A percentile compares a stretch with the other conserved stretches of the same genome.
These are phyloP conservation scores for Betta splendens DNA, from an alignment of 2,797 vertebrate species.

Conservation along the genomic window DNA sequence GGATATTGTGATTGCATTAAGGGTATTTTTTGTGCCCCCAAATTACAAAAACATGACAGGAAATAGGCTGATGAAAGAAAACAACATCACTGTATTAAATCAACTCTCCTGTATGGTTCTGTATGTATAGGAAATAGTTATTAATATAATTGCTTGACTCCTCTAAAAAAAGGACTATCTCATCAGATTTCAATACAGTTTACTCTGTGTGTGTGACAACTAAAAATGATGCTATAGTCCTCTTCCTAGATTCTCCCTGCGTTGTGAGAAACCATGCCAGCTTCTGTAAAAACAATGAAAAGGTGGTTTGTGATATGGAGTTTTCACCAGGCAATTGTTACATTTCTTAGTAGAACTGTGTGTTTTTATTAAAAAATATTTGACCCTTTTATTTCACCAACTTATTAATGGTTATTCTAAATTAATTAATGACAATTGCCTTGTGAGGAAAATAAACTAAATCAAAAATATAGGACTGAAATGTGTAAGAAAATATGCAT, in stretches of 20 bases:
- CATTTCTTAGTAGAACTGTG: slow-evolving; percentile 4
- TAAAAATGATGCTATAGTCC: slow-evolving; percentile 48
- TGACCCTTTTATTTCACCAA: neutral
- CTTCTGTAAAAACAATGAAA: neutral
- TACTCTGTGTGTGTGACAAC: neutral
- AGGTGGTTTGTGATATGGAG: slow-evolving; percentile 9
- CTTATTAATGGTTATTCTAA: neutral
- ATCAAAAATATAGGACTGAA: slow-evolving; percentile 37
- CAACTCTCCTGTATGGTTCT: slow-evolving; percentile 23
- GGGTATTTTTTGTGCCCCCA: too few species aligned
- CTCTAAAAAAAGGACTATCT: slow-evolving; percentile 55
- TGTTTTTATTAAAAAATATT: neutral
- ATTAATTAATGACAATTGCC: slow-evolving; percentile 20
- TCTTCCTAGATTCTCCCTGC: slow-evolving; percentile 49
- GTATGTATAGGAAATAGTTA: slow-evolving; percentile 55
- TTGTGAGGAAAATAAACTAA: slow-evolving; percentile 17
- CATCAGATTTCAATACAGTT: slow-evolving; percentile 24
- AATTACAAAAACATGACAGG: too few species aligned
- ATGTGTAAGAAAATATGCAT: slow-evolving; percentile 37
- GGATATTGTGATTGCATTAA: slow-evolving; percentile 29
- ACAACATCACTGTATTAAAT: slow-evolving; percentile 15
- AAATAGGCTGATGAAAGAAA: slow-evolving; percentile 26
- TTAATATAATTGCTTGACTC: slow-evolving; percentile 64
- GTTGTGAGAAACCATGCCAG: slow-evolving; percentile 23
- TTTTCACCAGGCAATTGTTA: slow-evolving; percentile 21